Base-by-base conservation (phyloP, 2,888 invertebrate genomes). In the Netelia fuscicornis region DNA sequence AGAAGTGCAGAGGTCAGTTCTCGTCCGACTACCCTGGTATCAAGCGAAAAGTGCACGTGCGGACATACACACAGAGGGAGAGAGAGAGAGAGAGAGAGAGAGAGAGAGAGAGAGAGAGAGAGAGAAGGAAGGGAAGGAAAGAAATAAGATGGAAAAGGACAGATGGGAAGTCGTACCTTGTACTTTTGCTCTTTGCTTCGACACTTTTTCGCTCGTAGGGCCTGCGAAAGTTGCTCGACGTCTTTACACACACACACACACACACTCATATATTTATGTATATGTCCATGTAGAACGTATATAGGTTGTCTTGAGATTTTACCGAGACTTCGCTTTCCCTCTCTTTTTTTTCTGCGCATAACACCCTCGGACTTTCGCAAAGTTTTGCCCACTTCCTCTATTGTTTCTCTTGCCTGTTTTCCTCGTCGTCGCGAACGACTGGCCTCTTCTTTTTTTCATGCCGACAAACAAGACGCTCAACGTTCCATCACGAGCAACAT, bases 1-100 rank as follows among this genome's bases (percentile, higher is more conserved):
- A 84, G 82, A 79, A 82, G 82, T 72, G 71, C 70, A 76, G 65
- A 76, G 85, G 82, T 85, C 82, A 82, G 75, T 79, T 79, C 52
- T 75, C 67, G 65, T 30, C 23, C 54, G 30, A 71, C 58, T 9
- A 25, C 58, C 68, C 64, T 23, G 48, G 58, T 64, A 65, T 79
- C 48, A 44, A 64, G 52, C 13, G 3, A 48, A 13, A 48, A 13
- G 44, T 44, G 25, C 17, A 60, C n/a, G 58, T 17, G 13, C 58
- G 8, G 48, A 68, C n/a, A 68, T 23, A 20, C 30, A 48, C 20
- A 6, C 20, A n/a, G 2, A 71, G 71, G n/a, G 60, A 6, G 52
- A 54, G 10, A 70, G 20, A 3, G 11, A 42, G 11, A 42, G 13
- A 48, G 56, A 78, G 54, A 74, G 60, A 67, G n/a, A 64, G 64